Conservation (phyloP, 2,888 invertebrate genomes). For the Sesamia inferens region DNA sequence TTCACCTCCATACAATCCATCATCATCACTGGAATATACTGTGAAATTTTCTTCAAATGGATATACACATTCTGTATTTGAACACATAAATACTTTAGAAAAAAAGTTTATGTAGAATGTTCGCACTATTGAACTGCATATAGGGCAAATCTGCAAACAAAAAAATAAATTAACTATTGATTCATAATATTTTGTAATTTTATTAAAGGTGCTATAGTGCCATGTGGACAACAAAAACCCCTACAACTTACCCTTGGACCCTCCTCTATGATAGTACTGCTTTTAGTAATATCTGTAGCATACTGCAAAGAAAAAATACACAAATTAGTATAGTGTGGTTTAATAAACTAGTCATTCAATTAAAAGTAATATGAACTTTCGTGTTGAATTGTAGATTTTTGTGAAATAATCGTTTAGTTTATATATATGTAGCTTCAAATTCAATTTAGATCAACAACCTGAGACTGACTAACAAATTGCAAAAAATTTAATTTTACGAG, state of each 20-base stretch:
- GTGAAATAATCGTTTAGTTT: too few species aligned
- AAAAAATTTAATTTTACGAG: too few species aligned
- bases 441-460: too few species aligned
- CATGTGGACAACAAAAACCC: background rate
- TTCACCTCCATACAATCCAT: slow-evolving; percentile 31
- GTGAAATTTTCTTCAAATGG: slow-evolving; percentile 79
- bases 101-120: slow-evolving; percentile 76
- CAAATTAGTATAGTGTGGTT: background rate
- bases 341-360: too few species aligned
- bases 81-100: slow-evolving; percentile 80
- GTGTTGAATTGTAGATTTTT: too few species aligned
- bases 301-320: slow-evolving; percentile 25
- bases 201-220: background rate
- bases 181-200: background rate
- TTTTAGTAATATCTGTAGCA: slow-evolving; percentile 36
- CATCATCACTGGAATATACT: slow-evolving; percentile 69
- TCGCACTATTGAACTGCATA: slow-evolving; percentile 73
- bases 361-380: too few species aligned
- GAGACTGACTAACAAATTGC: too few species aligned
- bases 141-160: slow-evolving; percentile 77
- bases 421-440: too few species aligned
- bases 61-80: slow-evolving; percentile 77
- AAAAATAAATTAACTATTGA: background rate
- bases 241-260: slow-evolving; percentile 51
- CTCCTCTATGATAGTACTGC: slow-evolving; percentile 51